These are phyloP conservation scores for Diabrotica virgifera DNA, from an alignment of 1,140 invertebrate genomes.

Conservation along the genomic window DNA sequence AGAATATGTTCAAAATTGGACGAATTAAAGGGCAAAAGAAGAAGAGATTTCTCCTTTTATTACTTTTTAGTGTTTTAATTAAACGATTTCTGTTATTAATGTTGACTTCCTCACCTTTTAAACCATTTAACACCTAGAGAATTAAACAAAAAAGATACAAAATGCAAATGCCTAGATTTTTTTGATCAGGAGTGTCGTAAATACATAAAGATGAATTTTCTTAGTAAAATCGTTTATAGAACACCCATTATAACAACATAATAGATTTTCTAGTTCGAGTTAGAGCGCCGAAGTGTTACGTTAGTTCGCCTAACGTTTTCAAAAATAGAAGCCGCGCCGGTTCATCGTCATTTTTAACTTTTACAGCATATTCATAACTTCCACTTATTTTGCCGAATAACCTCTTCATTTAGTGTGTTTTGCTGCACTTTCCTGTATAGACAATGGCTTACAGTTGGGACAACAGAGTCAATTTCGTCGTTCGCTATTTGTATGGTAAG, in stretches of 20 bases:
- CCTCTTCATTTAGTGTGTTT: conserved; percentile 1
- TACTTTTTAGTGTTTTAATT: no score
- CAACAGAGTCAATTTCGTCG: conserved; percentile 75
- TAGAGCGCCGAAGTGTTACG: conserved; percentile 15
- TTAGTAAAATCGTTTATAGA: background rate
- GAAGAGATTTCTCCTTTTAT: no score
- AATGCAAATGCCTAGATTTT: no score
- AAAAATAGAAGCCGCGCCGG: conserved; percentile 32
- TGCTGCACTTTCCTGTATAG: background rate
- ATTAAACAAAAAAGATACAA: no score
- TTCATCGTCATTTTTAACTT: conserved; percentile 21
- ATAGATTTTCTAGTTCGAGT: conserved; percentile 10
- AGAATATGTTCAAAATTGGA: no score
- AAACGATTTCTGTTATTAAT: no score
- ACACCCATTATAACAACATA: background rate
- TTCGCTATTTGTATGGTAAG: conserved; percentile 73
- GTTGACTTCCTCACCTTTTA: no score
- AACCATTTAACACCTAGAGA: no score
- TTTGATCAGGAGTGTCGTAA: no score
- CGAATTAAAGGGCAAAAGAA: no score
- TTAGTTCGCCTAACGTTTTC: conserved; percentile 22
- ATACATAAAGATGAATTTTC: no score
- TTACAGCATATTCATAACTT: conserved; percentile 11
- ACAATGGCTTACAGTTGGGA: conserved; percentile 74
- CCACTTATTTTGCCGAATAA: background rate